phyloP scores from a whole-genome alignment of 2,888 invertebrate species.

The Polietes domitor region DNA sequence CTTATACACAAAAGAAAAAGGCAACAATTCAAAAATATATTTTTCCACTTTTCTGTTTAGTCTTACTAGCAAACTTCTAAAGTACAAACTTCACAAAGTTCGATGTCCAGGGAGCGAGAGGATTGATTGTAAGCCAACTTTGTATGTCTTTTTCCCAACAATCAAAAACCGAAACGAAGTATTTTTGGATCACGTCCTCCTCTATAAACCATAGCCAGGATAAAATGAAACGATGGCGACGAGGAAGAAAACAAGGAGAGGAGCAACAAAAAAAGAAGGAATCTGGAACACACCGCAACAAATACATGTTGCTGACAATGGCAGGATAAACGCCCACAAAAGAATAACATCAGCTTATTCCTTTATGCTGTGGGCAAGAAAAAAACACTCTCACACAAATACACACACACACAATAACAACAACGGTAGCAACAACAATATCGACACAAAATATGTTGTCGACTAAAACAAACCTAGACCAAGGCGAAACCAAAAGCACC shows the following conservation, averaged over 20 bases:
- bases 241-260: background rate
- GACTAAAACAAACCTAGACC: background rate
- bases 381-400: too few species aligned
- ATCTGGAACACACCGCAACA: conserved; percentile 39
- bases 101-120: background rate
- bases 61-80: background rate
- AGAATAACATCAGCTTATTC: conserved; percentile 43
- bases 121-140: conserved; percentile 4
- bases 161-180: background rate
- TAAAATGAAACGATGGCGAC: conserved; percentile 12
- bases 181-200: conserved; percentile 40
- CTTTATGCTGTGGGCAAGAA: conserved; percentile 13
- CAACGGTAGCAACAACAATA: conserved; percentile 41
- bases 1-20: background rate
- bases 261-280: conserved; percentile 10
- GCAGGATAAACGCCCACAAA: conserved; percentile 35
- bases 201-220: conserved; percentile 21
- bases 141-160: conserved; percentile 7
- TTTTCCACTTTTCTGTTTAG: background rate
- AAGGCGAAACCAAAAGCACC: background rate
- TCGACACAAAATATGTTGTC: conserved; percentile 18
- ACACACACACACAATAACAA: too few species aligned
- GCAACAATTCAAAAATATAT: background rate
- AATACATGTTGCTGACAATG: conserved; percentile 49
- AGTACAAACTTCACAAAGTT: background rate